Percentiles rank a stretch among this genome's conserved stretches.
Evolutionary conservation across 2,888 invertebrate species (phyloP).

Genomic region (Caenorhabditis panamensis): DNA sequence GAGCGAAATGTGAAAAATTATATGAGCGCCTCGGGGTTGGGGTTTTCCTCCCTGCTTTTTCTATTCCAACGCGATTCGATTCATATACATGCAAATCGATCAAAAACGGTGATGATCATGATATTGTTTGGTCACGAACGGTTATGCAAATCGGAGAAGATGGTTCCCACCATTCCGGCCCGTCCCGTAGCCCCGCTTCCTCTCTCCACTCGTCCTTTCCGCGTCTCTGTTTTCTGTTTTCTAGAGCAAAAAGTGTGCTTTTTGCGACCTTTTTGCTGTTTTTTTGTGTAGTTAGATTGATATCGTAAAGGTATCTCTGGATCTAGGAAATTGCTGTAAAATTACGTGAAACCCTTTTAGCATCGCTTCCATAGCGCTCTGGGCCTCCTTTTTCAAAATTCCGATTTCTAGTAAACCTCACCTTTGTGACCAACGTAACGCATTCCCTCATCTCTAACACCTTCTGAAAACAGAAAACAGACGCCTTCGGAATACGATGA

Average conservation of each 20-base stretch:
- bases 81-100: slow-evolving; percentile 10
- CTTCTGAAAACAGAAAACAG: slow-evolving; percentile 1
- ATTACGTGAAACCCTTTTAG: too few relatives aligned
- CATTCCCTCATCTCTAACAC: background rate
- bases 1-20: slow-evolving; percentile 27
- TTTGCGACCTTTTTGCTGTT: background rate
- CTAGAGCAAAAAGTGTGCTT: slow-evolving; percentile 6
- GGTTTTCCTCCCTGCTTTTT: slow-evolving; percentile 6
- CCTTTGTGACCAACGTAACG: background rate
- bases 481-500: slow-evolving; percentile 1
- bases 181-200: slow-evolving; percentile 8
- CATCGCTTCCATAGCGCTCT: background rate
- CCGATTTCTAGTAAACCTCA: too few relatives aligned
- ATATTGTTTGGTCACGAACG: slow-evolving; percentile 60
- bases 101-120: slow-evolving; percentile 48
- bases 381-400: too few relatives aligned
- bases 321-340: too few relatives aligned
- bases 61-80: background rate
- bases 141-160: slow-evolving; percentile 52
- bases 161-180: slow-evolving; percentile 56
- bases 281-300: too few relatives aligned
- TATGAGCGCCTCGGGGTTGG: slow-evolving; percentile 26
- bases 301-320: too few relatives aligned
- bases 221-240: background rate
- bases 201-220: slow-evolving; percentile 22